phyloP scores from a whole-genome alignment of 2,888 invertebrate species.

The Scaptomyza flava region DNA sequence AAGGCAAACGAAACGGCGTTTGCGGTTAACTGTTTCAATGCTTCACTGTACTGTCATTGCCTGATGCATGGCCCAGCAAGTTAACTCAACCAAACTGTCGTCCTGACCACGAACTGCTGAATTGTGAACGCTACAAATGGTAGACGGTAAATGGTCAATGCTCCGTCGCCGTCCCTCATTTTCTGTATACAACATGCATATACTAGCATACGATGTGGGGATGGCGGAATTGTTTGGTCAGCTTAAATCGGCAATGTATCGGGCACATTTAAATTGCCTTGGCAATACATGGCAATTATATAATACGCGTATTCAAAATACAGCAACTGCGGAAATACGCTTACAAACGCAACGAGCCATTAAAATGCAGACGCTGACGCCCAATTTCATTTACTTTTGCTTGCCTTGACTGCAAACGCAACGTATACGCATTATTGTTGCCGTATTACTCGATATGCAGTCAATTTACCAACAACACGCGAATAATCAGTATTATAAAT shows the following conservation, averaged over 20 bases:
- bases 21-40: conserved; percentile 42
- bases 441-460: not conserved
- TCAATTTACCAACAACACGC: not conserved
- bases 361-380: conserved; percentile 34
- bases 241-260: conserved; percentile 28
- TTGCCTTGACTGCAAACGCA: not conserved
- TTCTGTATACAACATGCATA: too few relatives aligned
- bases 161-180: conserved; percentile 4
- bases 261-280: conserved; percentile 29
- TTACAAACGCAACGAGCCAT: conserved; percentile 6
- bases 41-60: conserved; percentile 21
- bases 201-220: not conserved
- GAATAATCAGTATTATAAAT: not conserved
- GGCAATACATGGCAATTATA: conserved; percentile 26
- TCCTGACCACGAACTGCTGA: conserved; percentile 15
- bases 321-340: conserved; percentile 5
- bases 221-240: not conserved
- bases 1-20: conserved; percentile 25
- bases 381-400: conserved; percentile 31
- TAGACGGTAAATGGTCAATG: conserved; percentile 8
- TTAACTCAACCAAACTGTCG: conserved; percentile 24
- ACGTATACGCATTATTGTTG: conserved; percentile 33
- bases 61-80: conserved; percentile 21
- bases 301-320: conserved; percentile 2
- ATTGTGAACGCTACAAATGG: conserved; percentile 1